phyloP scores from a whole-genome alignment of 37 sponge, comb jelly and placozoan genomes.

The Cladorhizidae sp. region DNA sequence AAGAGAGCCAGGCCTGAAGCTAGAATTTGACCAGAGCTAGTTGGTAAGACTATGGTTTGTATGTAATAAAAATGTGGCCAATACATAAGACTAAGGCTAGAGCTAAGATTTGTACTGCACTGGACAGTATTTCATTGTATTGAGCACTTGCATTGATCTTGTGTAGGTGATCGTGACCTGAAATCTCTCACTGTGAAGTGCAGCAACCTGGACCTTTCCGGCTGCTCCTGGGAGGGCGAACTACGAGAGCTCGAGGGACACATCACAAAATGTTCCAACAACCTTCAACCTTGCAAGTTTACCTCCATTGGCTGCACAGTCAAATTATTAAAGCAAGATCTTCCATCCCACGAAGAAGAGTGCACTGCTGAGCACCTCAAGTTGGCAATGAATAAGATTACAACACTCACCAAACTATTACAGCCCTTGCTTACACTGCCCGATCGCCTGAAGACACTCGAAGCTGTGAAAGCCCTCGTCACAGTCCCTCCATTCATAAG shows the following conservation, averaged over 20 bases:
- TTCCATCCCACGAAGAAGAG: background rate
- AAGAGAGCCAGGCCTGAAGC: too few species aligned
- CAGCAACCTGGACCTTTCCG: background rate
- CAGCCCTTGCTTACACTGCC: background rate
- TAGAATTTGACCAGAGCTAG: too few species aligned
- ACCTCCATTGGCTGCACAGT: constrained; percentile 1
- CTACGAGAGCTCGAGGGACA: constrained; percentile 6
- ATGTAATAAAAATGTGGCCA: too few species aligned
- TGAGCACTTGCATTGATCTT: too few species aligned
- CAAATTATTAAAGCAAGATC: background rate
- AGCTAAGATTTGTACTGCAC: too few species aligned
- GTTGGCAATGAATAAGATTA: background rate
- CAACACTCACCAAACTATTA: background rate
- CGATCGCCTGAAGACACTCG: too few species aligned
- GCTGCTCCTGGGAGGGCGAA: constrained; percentile 31
- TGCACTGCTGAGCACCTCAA: background rate
- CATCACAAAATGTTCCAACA: background rate
- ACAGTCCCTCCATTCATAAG: too few species aligned
- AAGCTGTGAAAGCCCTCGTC: background rate
- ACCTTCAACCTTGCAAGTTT: background rate
- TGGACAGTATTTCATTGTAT: too few species aligned
- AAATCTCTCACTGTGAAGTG: constrained; percentile 11
- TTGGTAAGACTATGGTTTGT: too few species aligned
- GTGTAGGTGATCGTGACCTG: constrained; percentile 20
- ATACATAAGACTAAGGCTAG: too few species aligned